Evolutionary conservation across 2,797 vertebrate genomes (phyloP).

Genomic region (Chrysocyon brachyurus): DNA sequence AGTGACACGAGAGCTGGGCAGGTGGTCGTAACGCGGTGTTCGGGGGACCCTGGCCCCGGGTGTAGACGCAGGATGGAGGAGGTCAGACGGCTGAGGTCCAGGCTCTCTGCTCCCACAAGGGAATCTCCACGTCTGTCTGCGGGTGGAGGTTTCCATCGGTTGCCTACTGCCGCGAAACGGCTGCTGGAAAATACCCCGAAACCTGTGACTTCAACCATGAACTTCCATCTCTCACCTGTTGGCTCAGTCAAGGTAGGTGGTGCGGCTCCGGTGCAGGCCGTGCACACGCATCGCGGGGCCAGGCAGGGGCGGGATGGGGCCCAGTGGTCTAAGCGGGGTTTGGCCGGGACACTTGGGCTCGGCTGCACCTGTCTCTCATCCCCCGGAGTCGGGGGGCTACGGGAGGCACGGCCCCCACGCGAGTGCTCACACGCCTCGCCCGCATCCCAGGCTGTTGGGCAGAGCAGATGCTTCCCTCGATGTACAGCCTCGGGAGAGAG

Average conservation of each 20-base stretch:
- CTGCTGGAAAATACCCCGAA: neutral
- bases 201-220: neutral
- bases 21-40: neutral
- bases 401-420: neutral
- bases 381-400: neutral
- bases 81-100: neutral
- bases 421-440: neutral
- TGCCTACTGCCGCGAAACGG: neutral
- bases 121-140: neutral
- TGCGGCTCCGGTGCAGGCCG: neutral
- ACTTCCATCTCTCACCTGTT: neutral
- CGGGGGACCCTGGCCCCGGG: neutral
- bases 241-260: no score
- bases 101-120: neutral
- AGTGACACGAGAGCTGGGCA: neutral
- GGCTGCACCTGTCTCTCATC: neutral
- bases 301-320: fast-evolving
- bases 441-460: neutral
- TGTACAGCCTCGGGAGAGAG: neutral
- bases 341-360: neutral
- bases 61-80: neutral
- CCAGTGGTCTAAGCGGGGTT: neutral
- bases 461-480: neutral
- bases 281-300: fast-evolving
- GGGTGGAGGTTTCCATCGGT: neutral